A percentile compares a stretch with the other conserved stretches of the same genome.
Conservation (phyloP, 2,797 vertebrate species). For the Enteromius radiatus region DNA sequence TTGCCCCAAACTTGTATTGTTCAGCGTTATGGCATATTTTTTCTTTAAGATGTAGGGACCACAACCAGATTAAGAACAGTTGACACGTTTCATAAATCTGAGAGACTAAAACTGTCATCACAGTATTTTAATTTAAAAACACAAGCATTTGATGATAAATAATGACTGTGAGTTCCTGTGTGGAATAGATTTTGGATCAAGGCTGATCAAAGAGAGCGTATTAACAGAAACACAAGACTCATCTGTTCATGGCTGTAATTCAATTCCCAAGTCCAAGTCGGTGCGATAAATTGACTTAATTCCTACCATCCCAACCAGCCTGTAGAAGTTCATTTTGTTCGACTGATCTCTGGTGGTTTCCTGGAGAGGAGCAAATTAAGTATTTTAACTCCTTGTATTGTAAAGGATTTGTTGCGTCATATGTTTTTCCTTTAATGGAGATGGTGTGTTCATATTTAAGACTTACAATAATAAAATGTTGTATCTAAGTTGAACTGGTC, state of each 20-base stretch:
- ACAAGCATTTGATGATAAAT: constrained; percentile 26
- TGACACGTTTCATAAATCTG: constrained; percentile 12
- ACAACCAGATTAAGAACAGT: constrained; percentile 39
- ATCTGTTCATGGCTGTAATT: constrained; percentile 52
- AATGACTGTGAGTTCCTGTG: constrained; percentile 37
- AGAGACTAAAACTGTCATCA: not conserved
- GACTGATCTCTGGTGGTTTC: constrained; percentile 40
- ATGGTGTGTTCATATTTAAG: constrained; percentile 84
- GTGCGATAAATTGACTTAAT: constrained; percentile 26
- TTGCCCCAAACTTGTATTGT: constrained; percentile 37
- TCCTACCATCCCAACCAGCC: not conserved
- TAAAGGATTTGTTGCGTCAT: constrained; percentile 77
- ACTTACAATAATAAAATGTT: constrained; percentile 85
- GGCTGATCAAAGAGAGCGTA: constrained; percentile 27
- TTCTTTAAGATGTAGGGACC: constrained; percentile 21
- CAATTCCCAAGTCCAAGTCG: constrained; percentile 27
- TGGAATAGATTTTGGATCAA: constrained; percentile 41
- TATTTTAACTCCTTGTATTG: constrained; percentile 73
- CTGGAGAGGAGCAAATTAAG: constrained; percentile 56
- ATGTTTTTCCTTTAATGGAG: constrained; percentile 80
- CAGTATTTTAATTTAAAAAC: not conserved
- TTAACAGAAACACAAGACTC: constrained; percentile 32
- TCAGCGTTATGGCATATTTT: constrained; percentile 20
- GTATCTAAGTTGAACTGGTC: constrained; percentile 69
- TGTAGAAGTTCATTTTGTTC: constrained; percentile 11